Conservation (phyloP, 2,888 invertebrate species). For the Cyaniris semiargus region DNA sequence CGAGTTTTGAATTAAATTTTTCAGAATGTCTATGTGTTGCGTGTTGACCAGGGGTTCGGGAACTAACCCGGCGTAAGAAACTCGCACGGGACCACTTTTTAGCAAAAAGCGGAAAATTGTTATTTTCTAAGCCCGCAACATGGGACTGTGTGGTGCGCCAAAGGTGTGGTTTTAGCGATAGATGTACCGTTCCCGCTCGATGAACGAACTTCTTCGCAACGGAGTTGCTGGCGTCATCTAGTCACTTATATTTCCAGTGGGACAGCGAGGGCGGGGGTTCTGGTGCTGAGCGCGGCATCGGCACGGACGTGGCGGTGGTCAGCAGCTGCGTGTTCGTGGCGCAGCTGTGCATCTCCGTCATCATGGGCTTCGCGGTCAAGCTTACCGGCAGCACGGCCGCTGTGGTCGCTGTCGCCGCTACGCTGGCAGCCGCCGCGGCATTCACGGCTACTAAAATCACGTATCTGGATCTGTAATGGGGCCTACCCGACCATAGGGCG, state of each 20-base stretch:
- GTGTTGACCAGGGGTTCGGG: too few relatives aligned
- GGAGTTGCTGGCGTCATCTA: not conserved
- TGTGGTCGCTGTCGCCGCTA: constrained; percentile 91
- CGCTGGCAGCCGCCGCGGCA: constrained; percentile 92
- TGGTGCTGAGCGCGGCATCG: constrained; percentile 90
- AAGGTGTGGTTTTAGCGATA: too few relatives aligned
- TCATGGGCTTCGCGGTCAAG: constrained; percentile 91
- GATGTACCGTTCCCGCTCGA: too few relatives aligned
- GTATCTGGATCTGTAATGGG: constrained; percentile 84
- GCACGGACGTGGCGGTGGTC: constrained; percentile 96
- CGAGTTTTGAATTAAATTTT: too few relatives aligned
- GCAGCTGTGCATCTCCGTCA: constrained; percentile 93
- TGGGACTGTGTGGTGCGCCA: too few relatives aligned
- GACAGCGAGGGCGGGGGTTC: constrained; percentile 69
- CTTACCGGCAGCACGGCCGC: constrained; percentile 91
- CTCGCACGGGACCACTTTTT: too few relatives aligned
- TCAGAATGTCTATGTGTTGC: too few relatives aligned
- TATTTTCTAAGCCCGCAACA: too few relatives aligned
- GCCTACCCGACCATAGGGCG: too few relatives aligned
- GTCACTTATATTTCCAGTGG: constrained; percentile 56
- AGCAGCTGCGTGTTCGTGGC: constrained; percentile 98
- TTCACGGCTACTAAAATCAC: constrained; percentile 92
- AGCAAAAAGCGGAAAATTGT: too few relatives aligned
- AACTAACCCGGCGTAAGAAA: too few relatives aligned
- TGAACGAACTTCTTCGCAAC: too few relatives aligned